Conservation (phyloP, 2,888 invertebrate species). For the Athetis lepigone region DNA sequence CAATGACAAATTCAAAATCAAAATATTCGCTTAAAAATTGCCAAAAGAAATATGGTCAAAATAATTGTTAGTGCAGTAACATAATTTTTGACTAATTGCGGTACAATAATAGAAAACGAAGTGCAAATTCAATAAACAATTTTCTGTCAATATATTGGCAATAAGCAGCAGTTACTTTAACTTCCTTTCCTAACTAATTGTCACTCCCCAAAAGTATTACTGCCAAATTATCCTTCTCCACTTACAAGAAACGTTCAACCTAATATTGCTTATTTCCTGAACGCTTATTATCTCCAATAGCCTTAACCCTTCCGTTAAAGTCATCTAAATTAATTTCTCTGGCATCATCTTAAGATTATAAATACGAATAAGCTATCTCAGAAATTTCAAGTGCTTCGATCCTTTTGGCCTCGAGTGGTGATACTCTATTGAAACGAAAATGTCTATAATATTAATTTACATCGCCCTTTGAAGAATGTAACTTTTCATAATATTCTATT, state of each 20-base stretch:
- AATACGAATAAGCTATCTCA: constrained; percentile 74
- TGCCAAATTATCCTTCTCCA: constrained; percentile 43
- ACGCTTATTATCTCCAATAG: constrained; percentile 41
- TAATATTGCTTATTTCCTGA: constrained; percentile 47
- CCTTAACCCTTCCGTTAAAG: constrained; percentile 44
- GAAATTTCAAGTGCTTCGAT: constrained; percentile 73
- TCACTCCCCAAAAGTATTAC: constrained; percentile 20
- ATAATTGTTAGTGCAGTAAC: too few species aligned
- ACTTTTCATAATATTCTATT: constrained; percentile 80
- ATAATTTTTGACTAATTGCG: too few species aligned
- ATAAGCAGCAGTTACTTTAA: constrained; percentile 1
- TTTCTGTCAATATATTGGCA: background rate
- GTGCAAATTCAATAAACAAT: too few species aligned
- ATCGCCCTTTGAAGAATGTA: constrained; percentile 77
- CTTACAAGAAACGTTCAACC: constrained; percentile 32
- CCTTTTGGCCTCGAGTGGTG: constrained; percentile 68
- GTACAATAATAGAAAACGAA: too few species aligned
- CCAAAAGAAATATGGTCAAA: too few species aligned
- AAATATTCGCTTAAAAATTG: too few species aligned
- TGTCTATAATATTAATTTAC: constrained; percentile 85
- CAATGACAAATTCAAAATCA: too few species aligned
- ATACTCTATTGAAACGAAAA: constrained; percentile 79
- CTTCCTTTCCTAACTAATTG: background rate
- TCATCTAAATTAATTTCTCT: constrained; percentile 56
- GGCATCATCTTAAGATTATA: constrained; percentile 66